These are phyloP conservation scores for Sebastes umbrosus DNA, from an alignment of 2,797 vertebrate species.

Conservation along the genomic window DNA sequence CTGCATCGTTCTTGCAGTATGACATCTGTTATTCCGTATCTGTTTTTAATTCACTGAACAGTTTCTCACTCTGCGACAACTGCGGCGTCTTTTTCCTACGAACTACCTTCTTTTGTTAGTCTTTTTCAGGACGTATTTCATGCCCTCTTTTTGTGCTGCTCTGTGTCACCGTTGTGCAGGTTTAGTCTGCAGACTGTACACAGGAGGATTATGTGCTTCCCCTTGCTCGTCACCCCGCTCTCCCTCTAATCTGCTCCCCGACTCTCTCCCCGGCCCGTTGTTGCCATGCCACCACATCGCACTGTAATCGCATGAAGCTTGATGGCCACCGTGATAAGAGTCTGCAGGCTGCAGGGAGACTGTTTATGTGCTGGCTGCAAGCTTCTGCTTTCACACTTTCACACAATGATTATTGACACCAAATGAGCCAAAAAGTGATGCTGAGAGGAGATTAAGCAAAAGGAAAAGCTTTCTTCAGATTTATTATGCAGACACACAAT, in stretches of 20 bases:
- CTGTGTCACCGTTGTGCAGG: constrained; percentile 56
- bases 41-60: constrained; percentile 23
- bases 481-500: not conserved
- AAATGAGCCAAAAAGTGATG: constrained; percentile 15
- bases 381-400: constrained; percentile 31
- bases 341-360: constrained; percentile 40
- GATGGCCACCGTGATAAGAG: constrained; percentile 65
- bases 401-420: constrained; percentile 23
- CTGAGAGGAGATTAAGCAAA: constrained; percentile 2
- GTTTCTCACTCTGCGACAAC: not conserved
- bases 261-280: constrained; percentile 53
- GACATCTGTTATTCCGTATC: constrained; percentile 12
- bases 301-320: constrained; percentile 57
- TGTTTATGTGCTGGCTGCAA: constrained; percentile 21
- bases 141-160: constrained; percentile 43
- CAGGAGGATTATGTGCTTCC: constrained; percentile 69
- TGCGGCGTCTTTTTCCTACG: not conserved
- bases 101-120: constrained; percentile 31
- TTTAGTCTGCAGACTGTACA: constrained; percentile 61
- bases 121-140: constrained; percentile 18
- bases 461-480: not conserved
- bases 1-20: not conserved
- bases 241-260: constrained; percentile 61
- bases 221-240: constrained; percentile 57
- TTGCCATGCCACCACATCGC: constrained; percentile 74